Evolutionary conservation across 2,113 vertebrate genomes (phyloP), one percentile per base, ranked within the genome.

Genomic region (Gymnobelideus leadbeateri): DNA sequence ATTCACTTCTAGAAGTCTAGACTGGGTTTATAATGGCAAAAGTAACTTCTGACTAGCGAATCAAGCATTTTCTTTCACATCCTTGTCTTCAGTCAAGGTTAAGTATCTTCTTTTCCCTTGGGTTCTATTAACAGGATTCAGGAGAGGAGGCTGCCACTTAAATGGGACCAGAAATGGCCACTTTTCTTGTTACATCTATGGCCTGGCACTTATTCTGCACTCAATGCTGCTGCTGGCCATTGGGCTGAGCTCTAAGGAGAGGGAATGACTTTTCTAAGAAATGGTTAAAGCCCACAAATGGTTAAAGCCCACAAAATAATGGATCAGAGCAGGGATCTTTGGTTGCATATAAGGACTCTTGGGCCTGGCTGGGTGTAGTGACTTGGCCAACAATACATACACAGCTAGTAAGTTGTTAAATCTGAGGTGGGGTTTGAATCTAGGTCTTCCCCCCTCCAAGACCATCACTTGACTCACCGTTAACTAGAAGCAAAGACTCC

Each of bases 11-110:
- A 89, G 9, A 77, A n/a, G 37, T 92, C 93, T 90, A 91, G 50
- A 25, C 94, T 24, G 91, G 46, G 95, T 26, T 94, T 96, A 96
- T 94, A 57, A 95, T 91, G 46, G 93, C 31, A 93, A 52, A 43
- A n/a, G 25, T 57, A 26, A 10, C 57, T 31, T 10, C 57, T 31
- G 31, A 61, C 28, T 31, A 28, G 28, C 55, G 28, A 31, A 61
- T 61, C 47, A 28, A 61, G 2, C 3, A 10, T 3, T 31, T 49
- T 61, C 57, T 31, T 12, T 61, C 28, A 19, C 31, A n/a, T 77
- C 31, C 19, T 77, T n/a, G 68, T 77, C 68, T 77, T 61, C 68
- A 77, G 19, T 77, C 37, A 8, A 4, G 16, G 68, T 77, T 77
- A 77, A 77, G 68, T 77, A 21, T 37, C 68, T 77, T n/a, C 37